Evolutionary conservation across 2,797 vertebrate species (phyloP).

Genomic region (Anguilla marmorata): DNA sequence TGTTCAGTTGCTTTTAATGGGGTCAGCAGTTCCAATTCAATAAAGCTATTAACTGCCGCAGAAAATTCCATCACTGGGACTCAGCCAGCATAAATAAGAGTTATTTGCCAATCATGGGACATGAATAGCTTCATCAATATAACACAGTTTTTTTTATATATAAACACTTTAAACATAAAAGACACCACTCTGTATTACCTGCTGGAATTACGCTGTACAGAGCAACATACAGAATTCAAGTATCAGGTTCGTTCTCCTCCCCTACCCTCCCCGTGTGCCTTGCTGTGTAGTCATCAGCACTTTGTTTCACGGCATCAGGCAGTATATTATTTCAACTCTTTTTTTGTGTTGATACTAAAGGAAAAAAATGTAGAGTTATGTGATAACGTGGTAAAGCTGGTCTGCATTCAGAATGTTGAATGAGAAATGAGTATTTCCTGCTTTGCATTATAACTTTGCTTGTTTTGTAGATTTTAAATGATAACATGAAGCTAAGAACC

Average conservation of each 20-base stretch:
- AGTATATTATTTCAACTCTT: constrained; percentile 38
- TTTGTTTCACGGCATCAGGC: constrained; percentile 51
- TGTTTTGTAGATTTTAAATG: constrained; percentile 58
- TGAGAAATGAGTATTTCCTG: constrained; percentile 46
- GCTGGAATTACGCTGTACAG: constrained; percentile 16
- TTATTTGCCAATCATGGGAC: constrained; percentile 48
- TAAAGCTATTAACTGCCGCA: constrained; percentile 64
- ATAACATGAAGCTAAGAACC: background rate
- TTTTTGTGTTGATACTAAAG: constrained; percentile 20
- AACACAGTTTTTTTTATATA: constrained; percentile 38
- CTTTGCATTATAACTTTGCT: constrained; percentile 38
- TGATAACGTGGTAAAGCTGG: constrained; percentile 60
- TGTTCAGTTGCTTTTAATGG: constrained; percentile 70
- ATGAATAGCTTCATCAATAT: constrained; percentile 48
- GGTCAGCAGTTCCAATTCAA: constrained; percentile 72
- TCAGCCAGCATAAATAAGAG: constrained; percentile 38
- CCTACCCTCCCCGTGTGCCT: constrained; percentile 36
- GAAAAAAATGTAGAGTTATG: constrained; percentile 42
- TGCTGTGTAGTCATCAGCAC: constrained; percentile 51
- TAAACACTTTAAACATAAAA: constrained; percentile 37
- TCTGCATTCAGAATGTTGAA: constrained; percentile 46
- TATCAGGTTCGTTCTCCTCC: constrained; percentile 43
- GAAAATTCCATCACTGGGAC: constrained; percentile 58
- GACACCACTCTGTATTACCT: background rate
- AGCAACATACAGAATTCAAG: constrained; percentile 29